Percentiles rank a stretch among this genome's conserved stretches.
These are phyloP conservation scores for Drosophila histrio DNA, from an alignment of 2,888 invertebrate species.

Conservation along the genomic window DNA sequence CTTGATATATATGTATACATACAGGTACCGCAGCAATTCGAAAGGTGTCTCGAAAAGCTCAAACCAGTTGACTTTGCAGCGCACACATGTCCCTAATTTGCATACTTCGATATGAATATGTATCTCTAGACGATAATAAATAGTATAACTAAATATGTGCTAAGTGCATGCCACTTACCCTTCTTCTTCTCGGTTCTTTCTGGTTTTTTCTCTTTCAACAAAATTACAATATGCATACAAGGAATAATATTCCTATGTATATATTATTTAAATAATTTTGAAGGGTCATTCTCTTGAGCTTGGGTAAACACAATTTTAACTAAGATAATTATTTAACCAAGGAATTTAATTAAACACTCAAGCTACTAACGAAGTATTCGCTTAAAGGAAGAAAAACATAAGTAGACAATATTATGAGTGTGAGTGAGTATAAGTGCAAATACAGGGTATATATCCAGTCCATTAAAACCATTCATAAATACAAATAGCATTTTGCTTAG, in stretches of 20 bases:
- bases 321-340: neutral
- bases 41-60: neutral
- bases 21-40: neutral
- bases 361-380: neutral
- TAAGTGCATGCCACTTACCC: slow-evolving; percentile 66
- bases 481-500: too few species aligned
- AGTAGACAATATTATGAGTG: neutral
- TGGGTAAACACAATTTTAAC: neutral
- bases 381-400: neutral
- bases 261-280: neutral
- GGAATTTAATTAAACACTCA: neutral
- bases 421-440: neutral
- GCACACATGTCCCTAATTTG: slow-evolving; percentile 43
- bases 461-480: too few species aligned
- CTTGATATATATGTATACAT: slow-evolving; percentile 32
- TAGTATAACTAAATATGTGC: slow-evolving; percentile 72
- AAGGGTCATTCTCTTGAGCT: neutral
- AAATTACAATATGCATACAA: neutral
- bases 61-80: slow-evolving; percentile 39
- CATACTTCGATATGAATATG: slow-evolving; percentile 33
- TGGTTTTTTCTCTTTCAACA: neutral
- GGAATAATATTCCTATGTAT: neutral
- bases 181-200: neutral
- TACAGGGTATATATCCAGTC: neutral
- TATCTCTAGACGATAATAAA: slow-evolving; percentile 42